Conservation (phyloP, 2,113 vertebrate genomes). For the Talpa occidentalis region DNA sequence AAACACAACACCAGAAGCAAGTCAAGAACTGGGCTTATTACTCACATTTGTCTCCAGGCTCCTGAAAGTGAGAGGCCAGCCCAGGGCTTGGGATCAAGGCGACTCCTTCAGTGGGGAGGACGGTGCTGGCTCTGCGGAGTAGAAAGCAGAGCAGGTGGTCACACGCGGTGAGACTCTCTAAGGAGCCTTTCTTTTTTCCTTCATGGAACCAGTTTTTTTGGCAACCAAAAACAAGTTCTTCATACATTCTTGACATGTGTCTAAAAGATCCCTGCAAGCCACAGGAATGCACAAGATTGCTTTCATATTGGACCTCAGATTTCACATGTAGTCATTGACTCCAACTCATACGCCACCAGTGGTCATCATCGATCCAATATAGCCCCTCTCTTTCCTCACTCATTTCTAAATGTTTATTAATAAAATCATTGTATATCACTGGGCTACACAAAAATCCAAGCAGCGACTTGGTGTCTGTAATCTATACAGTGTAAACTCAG, state of each 20-base stretch:
- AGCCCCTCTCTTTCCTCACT: background rate
- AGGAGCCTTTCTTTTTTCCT: background rate
- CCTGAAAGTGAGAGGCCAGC: rapidly evolving
- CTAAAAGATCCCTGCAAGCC: background rate
- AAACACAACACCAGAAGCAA: background rate
- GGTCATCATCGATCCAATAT: background rate
- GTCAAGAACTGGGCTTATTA: background rate
- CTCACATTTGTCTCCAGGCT: background rate
- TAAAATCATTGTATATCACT: no score
- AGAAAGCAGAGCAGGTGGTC: background rate
- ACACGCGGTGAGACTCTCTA: background rate
- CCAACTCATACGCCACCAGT: background rate
- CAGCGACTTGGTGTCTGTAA: no score
- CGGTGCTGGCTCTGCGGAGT: background rate
- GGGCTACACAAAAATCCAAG: no score
- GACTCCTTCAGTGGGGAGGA: rapidly evolving
- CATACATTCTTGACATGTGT: background rate
- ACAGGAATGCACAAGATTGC: background rate
- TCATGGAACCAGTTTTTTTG: background rate
- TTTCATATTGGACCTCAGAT: background rate
- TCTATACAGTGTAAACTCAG: no score
- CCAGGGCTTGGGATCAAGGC: no score
- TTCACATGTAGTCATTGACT: background rate
- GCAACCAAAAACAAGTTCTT: no score
- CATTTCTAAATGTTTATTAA: background rate